Base-by-base conservation (phyloP, 2,797 vertebrate genomes). In the Vipera ursinii region DNA sequence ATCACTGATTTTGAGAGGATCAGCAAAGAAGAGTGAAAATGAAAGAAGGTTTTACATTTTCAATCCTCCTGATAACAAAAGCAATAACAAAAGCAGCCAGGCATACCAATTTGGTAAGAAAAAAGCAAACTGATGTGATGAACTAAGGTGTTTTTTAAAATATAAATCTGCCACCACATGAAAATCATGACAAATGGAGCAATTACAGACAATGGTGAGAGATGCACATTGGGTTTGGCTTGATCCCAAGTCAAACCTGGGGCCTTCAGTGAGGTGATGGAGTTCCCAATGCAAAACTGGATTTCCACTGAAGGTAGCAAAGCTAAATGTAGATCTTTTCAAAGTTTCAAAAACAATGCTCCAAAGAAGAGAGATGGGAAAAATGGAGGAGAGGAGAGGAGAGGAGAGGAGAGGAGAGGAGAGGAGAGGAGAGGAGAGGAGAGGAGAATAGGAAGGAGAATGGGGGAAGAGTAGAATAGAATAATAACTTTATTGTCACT, bases 131-230 rank as follows among this genome's bases (percentile, higher is more conserved):
- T 91, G 59, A 93, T 89, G 59, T 53, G 9, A 65, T 92, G 85
- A 87, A 90, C 61, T 26, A 90, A 92, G 55, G 65, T 48, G 78
- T 53, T 92, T 53, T 82, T 78, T 20, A 8, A 90, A 82, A n/a
- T 78, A 55, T 90, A 95, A 94, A 94, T 53, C 28, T 88, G 32
- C 22, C 85, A 24, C 56, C 60, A 90, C 94, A 94, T 28, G 59
- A 26, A 88, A 38, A 24, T 57, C 4, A 86, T 0, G 91, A 17
- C 44, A 82, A 96, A 92, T 56, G 92, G 96, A 95, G 92, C 85
- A 91, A 93, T 55, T 38, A 63, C 48, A 15, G 17, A 82, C 73
- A 82, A 48, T 0, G 38, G 73, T 82, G 20, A 82, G 38, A 24
- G 20, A 78, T 12, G 38, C 38, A 48, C 8, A 82, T 82, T 10